Evolutionary conservation across 2,888 invertebrate genomes (phyloP).

Genomic region (Netelia melanura): DNA sequence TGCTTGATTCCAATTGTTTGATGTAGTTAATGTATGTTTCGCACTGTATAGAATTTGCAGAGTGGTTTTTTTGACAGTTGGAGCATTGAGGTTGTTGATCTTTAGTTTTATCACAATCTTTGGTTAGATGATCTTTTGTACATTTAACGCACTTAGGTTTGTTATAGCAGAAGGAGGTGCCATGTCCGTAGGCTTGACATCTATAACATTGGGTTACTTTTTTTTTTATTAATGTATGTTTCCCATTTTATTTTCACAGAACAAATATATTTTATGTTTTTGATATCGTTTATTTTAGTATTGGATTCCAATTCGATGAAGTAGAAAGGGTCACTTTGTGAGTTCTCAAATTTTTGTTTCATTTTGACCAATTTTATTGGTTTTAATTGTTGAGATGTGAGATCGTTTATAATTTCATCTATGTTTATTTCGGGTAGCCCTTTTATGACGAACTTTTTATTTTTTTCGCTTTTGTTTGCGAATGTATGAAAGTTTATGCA

Average conservation of each 20-base stretch:
- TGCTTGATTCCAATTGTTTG: background rate
- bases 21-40: background rate
- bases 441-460: background rate
- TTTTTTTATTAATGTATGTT: background rate
- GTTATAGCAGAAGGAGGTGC: background rate
- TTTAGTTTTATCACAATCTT: background rate
- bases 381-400: background rate
- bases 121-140: background rate
- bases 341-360: background rate
- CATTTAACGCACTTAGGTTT: background rate
- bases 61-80: background rate
- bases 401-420: background rate
- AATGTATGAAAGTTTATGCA: background rate
- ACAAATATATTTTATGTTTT: background rate
- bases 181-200: background rate
- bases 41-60: background rate
- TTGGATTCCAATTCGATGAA: background rate
- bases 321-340: background rate
- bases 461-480: background rate
- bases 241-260: constrained; percentile 2
- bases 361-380: background rate
- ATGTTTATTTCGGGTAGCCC: background rate
- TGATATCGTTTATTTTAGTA: background rate
- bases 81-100: background rate
- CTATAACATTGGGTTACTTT: background rate